Conservation (phyloP, 2,113 vertebrate genomes). For the Callorhinus ursinus region DNA sequence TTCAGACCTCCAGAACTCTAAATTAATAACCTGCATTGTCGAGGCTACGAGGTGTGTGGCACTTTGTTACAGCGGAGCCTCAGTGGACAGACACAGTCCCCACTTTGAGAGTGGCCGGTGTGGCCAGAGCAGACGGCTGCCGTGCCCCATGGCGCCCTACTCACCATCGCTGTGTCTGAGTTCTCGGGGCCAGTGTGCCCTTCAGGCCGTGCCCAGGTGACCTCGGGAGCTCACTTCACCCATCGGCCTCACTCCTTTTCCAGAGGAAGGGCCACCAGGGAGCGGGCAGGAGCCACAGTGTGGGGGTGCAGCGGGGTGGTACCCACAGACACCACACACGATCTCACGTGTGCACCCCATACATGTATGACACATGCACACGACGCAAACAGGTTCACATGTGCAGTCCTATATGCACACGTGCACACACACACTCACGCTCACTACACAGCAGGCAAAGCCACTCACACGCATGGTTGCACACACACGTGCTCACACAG, state of each 20-base stretch:
- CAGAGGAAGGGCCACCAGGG: not conserved
- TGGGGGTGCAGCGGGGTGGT: fast-evolving
- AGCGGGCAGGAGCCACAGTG: too few species aligned
- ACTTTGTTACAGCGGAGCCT: not conserved
- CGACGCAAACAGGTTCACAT: not conserved
- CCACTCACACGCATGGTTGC: not conserved
- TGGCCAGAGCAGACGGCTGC: not conserved
- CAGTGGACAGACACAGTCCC: not conserved
- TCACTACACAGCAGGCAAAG: not conserved
- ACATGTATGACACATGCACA: not conserved
- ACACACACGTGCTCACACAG: too few species aligned
- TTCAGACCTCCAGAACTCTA: not conserved
- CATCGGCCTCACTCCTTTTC: not conserved
- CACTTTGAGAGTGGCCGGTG: not conserved
- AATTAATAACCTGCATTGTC: not conserved
- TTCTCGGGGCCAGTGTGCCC: not conserved
- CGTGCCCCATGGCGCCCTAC: not conserved
- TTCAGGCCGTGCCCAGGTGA: not conserved
- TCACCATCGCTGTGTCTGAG: not conserved
- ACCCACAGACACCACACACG: not conserved
- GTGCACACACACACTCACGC: too few species aligned
- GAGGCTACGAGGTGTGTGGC: not conserved
- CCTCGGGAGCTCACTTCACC: not conserved
- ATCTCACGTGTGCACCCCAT: not conserved
- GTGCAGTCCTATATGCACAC: not conserved